phyloP scores from a whole-genome alignment of 1,140 invertebrate species.

The Tribolium madens region DNA sequence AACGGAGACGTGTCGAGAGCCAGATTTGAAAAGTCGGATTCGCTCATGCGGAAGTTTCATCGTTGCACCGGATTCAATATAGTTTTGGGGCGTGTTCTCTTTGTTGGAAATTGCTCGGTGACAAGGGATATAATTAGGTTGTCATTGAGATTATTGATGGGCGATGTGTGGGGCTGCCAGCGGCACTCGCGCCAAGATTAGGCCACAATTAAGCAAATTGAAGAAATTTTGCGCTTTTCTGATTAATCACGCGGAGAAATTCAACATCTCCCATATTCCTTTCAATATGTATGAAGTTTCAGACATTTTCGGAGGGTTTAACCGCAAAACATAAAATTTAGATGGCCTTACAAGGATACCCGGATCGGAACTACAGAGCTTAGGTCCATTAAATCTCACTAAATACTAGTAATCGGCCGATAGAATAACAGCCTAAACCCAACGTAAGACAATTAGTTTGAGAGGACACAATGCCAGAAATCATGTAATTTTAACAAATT shows the following conservation, averaged over 20 bases:
- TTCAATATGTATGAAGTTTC: neutral
- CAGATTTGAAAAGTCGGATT: neutral
- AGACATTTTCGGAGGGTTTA: neutral
- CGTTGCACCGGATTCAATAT: conserved; percentile 6
- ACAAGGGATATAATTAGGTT: conserved; percentile 27
- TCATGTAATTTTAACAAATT: too few species aligned
- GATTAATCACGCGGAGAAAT: neutral
- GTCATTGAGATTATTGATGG: conserved; percentile 35
- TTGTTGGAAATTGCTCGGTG: conserved; percentile 1
- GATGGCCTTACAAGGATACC: neutral
- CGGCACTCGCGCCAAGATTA: neutral
- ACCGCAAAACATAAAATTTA: conserved; percentile 12
- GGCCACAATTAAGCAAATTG: conserved; percentile 27
- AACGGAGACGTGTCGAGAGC: conserved; percentile 6
- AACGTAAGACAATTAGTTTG: conserved; percentile 23
- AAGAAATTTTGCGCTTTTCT: neutral
- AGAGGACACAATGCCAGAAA: neutral
- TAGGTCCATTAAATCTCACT: conserved; percentile 35
- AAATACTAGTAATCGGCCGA: conserved; percentile 25
- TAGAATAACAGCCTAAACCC: conserved; percentile 24
- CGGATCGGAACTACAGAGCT: neutral
- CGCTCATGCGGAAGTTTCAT: neutral
- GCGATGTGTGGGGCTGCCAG: conserved; percentile 18
- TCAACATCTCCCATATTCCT: neutral
- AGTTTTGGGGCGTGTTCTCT: neutral